Percentiles rank a stretch among this genome's conserved stretches.
phyloP scores from a whole-genome alignment of 2,888 invertebrate species.

The Metopia argyrocephala region DNA sequence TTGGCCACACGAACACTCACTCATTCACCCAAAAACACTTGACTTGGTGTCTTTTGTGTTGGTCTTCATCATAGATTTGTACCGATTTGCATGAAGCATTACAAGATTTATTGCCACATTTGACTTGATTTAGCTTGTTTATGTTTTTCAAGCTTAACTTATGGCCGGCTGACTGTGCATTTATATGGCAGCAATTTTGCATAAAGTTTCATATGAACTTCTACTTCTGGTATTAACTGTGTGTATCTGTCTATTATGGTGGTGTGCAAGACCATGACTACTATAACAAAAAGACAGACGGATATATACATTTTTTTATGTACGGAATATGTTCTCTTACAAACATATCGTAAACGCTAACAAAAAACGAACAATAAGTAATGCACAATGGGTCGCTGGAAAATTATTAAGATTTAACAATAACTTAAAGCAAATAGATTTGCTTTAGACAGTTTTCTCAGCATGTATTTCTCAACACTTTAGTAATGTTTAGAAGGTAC shows the following conservation, averaged over 20 bases:
- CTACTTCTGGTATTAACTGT: background rate
- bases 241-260: background rate
- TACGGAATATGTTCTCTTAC: background rate
- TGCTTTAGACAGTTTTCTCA: too few relatives aligned
- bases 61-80: conserved; percentile 59
- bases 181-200: conserved; percentile 56
- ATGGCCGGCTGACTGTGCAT: conserved; percentile 71
- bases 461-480: too few relatives aligned
- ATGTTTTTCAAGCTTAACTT: conserved; percentile 73
- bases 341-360: conserved; percentile 21
- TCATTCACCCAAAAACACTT: conserved; percentile 12
- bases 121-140: conserved; percentile 77
- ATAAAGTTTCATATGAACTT: background rate
- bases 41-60: conserved; percentile 4
- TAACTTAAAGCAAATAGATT: background rate
- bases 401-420: background rate
- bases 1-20: conserved; percentile 3
- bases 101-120: conserved; percentile 75
- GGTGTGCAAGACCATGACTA: background rate
- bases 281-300: background rate
- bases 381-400: conserved; percentile 17
- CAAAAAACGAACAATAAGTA: conserved; percentile 1
- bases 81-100: conserved; percentile 64
- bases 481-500: too few relatives aligned
- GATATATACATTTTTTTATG: background rate